phyloP scores from a whole-genome alignment of 1,140 invertebrate species.

The Drosophila simulans region DNA sequence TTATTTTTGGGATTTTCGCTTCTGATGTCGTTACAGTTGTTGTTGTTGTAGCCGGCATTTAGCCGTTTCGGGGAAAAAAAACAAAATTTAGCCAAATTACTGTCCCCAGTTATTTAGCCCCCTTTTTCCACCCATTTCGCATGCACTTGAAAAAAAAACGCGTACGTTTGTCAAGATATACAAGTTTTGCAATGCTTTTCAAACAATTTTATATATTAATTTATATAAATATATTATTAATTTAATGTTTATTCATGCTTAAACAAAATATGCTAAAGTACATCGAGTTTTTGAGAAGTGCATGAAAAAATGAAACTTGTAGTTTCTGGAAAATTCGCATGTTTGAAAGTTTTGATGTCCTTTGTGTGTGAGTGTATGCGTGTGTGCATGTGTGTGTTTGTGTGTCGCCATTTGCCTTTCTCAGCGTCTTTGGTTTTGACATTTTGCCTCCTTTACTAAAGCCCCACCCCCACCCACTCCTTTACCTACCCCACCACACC shows the following conservation, averaged over 20 bases:
- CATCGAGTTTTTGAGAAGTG: background rate
- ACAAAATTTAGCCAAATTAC: conserved; percentile 63
- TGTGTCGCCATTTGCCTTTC: conserved; percentile 36
- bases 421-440: conserved; percentile 66
- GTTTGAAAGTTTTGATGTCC: conserved; percentile 8
- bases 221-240: no score
- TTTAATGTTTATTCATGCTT: no score
- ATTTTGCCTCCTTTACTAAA: conserved; percentile 22
- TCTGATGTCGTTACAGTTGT: conserved; percentile 17
- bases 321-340: conserved; percentile 12
- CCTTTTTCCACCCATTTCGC: background rate
- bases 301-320: conserved; percentile 7
- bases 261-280: background rate
- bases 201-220: no score
- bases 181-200: no score
- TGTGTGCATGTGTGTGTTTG: background rate
- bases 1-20: conserved; percentile 34
- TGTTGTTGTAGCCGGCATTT: conserved; percentile 52
- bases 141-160: background rate
- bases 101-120: conserved; percentile 4
- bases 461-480: background rate
- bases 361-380: background rate
- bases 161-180: background rate
- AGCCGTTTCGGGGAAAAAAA: conserved; percentile 39
- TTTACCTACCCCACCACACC: background rate